Percentiles rank a stretch among this genome's conserved stretches.
Evolutionary conservation across 2,113 vertebrate genomes (phyloP).

Genomic region (Lophochroa leadbeateri): DNA sequence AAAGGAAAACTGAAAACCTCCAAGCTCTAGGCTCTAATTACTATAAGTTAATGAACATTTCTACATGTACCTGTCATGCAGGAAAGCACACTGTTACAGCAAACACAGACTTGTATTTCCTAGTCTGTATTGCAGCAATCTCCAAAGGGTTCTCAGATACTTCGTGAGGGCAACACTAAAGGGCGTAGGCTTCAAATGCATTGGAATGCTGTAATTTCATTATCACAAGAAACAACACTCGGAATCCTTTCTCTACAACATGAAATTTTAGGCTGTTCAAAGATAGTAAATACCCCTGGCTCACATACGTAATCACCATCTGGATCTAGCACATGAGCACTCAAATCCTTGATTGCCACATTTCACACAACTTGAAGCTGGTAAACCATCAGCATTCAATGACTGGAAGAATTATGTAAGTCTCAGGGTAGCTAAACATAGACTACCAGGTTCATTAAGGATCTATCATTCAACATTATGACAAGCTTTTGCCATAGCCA

Average conservation of each 20-base stretch:
- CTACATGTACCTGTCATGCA: neutral
- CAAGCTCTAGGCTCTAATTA: neutral
- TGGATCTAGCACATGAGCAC: neutral
- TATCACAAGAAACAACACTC: neutral
- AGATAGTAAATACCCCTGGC: neutral
- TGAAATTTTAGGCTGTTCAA: neutral
- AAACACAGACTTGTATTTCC: neutral
- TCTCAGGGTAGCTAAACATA: neutral
- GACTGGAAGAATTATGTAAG: neutral
- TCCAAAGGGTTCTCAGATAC: neutral
- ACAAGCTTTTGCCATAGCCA: neutral
- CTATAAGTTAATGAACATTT: neutral
- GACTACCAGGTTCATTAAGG: neutral
- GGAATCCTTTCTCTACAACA: neutral
- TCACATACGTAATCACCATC: neutral
- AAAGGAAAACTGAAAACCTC: neutral
- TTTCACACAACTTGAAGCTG: neutral
- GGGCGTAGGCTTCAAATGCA: neutral
- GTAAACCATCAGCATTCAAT: accelerated
- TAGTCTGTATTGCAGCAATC: neutral
- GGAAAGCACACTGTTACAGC: neutral
- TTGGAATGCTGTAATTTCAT: neutral
- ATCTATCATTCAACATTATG: neutral
- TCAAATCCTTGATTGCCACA: neutral
- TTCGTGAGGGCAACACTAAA: neutral